Base-by-base conservation (phyloP, 2,113 vertebrate species). In the Xenopus laevis region DNA sequence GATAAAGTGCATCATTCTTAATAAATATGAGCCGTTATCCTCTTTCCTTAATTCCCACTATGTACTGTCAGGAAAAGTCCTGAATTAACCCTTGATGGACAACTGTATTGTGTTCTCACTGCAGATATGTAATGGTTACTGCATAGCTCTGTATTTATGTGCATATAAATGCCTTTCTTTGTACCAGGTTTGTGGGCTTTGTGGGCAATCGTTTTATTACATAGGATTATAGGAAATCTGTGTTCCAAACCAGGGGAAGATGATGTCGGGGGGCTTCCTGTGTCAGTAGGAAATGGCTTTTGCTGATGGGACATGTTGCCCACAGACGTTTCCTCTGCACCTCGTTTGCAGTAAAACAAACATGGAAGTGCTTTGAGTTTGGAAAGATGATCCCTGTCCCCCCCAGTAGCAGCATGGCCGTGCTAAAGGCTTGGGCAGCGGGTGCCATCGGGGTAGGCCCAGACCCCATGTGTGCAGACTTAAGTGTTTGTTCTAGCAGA, bases 401-500 rank as follows among this genome's bases (percentile, higher is more conserved):
- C 68, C 57, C 55, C 30, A 11, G 50, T 13, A 4, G 3, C 10
- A 10, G 7, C 40, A 45, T 18, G 63, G 6, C 33, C 8, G n/a
- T 46, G 63, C 44, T 46, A 12, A 18, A 57, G 16, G 8, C 30
- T 23, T 45, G 15, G 12, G 20, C 10, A 20, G 13, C 15, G 63
- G 50, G 53, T 58, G 47, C 30, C 27, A 57, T 46, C 55, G 59
- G 55, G 61, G 52, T 61, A 47, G 71, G 40, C 61, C 3, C 44
- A 20, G 18, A 50, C 50, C 23, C 30, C 15, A 16, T 80, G 83
- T 33, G 71, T 79, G 82, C 83, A 87, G 84, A 87, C 86, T 85
- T 85, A 84, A 83, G 87, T 95, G 95, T 97, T 96, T 96, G 92
- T 93, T 89, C 89, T 84, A 78, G 65, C 84, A 71, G 87, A 81